Percentiles rank a stretch among this genome's conserved stretches.
Conservation (phyloP, 2,888 invertebrate species). For the Alsophila aescularia region DNA sequence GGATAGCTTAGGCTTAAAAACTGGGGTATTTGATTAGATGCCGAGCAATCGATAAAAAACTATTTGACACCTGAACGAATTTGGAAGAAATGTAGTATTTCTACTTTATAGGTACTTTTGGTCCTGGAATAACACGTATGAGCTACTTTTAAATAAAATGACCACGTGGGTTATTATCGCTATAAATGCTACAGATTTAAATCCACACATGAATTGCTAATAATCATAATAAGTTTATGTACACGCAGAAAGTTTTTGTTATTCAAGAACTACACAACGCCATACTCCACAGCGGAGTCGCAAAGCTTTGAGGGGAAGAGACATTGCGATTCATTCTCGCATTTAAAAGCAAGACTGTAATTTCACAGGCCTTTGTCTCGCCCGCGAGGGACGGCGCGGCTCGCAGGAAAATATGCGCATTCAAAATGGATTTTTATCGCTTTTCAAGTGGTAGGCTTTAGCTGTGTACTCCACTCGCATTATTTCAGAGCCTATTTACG, state of each 20-base stretch:
- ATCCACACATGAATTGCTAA: no score
- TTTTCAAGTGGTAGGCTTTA: conserved; percentile 75
- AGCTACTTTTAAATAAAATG: no score
- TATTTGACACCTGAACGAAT: no score
- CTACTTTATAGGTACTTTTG: no score
- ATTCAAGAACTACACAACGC: conserved; percentile 59
- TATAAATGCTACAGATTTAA: no score
- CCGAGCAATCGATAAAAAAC: no score
- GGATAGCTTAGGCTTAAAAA: no score
- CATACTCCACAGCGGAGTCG: conserved; percentile 61
- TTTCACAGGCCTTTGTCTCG: conserved; percentile 81
- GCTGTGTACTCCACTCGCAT: conserved; percentile 52
- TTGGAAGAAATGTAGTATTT: no score
- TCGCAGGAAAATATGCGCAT: conserved; percentile 80
- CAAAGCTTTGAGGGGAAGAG: conserved; percentile 80
- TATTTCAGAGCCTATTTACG: conserved; percentile 49
- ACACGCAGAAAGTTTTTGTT: conserved; percentile 46
- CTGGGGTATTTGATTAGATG: no score
- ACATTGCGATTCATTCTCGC: conserved; percentile 81
- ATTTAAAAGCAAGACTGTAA: conserved; percentile 83
- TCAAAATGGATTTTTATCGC: conserved; percentile 78
- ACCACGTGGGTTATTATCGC: no score
- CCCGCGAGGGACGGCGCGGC: conserved; percentile 57
- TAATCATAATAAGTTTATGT: no score
- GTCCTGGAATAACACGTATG: no score